Percentiles rank a stretch among this genome's conserved stretches.
Evolutionary conservation across 2,113 vertebrate genomes (phyloP).

Genomic region (Butastur rufipennis): DNA sequence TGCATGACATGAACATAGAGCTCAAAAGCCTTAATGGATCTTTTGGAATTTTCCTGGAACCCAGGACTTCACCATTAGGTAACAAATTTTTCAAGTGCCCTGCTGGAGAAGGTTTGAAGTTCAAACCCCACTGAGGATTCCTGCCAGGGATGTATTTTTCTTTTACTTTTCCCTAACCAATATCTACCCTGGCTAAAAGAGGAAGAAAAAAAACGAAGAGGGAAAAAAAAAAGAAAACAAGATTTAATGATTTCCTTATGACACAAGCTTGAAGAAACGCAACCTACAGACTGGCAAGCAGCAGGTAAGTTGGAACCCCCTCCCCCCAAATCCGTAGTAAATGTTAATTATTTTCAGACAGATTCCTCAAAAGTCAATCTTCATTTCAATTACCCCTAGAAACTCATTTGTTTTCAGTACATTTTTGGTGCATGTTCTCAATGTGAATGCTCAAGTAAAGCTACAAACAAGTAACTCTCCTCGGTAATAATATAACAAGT

Average conservation of each 20-base stretch:
- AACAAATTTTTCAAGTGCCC: conserved; percentile 71
- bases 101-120: conserved; percentile 69
- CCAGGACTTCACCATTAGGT: conserved; percentile 64
- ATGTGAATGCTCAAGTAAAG: neutral
- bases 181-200: conserved; percentile 58
- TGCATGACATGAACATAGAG: conserved; percentile 48
- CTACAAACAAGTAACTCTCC: neutral
- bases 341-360: conserved; percentile 7
- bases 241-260: conserved; percentile 85
- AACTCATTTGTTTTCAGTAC: neutral
- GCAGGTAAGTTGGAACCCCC: conserved; percentile 84
- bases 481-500: neutral
- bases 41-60: conserved; percentile 64
- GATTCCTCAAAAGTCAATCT: neutral
- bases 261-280: conserved; percentile 70
- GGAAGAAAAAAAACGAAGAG: neutral
- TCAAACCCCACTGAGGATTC: conserved; percentile 69
- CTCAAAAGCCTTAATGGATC: conserved; percentile 48
- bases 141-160: conserved; percentile 64
- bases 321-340: neutral
- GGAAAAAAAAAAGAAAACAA: conserved; percentile 33
- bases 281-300: conserved; percentile 71
- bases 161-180: conserved; percentile 61
- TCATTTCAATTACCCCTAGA: neutral
- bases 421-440: neutral